phyloP scores from a whole-genome alignment of 2,113 vertebrate species.

The Copsychus sechellarum region DNA sequence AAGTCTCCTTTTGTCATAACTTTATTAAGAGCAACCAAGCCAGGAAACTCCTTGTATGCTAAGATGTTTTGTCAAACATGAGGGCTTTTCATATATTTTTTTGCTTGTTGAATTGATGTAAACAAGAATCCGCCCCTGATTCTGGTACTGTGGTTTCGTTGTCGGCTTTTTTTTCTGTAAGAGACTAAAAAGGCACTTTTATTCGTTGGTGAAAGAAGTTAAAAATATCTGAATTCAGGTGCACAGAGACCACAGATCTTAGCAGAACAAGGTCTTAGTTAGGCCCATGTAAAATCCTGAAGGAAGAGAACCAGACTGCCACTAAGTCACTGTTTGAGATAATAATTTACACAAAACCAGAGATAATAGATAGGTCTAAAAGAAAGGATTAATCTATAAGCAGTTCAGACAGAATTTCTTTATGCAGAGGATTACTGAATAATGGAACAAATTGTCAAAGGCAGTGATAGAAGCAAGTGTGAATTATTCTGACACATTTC shows the following conservation, averaged over 20 bases:
- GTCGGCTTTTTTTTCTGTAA: background rate
- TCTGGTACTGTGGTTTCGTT: background rate
- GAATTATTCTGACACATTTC: constrained; percentile 67
- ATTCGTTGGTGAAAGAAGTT: background rate
- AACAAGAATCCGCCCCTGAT: background rate
- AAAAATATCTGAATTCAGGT: background rate
- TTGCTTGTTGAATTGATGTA: background rate
- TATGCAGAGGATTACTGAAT: constrained; percentile 51
- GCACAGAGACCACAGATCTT: background rate
- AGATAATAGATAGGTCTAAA: constrained; percentile 53
- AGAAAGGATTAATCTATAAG: constrained; percentile 55
- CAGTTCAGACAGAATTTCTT: constrained; percentile 56
- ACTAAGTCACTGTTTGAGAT: constrained; percentile 7
- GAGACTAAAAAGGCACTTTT: background rate
- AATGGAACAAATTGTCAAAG: constrained; percentile 66
- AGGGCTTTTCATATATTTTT: background rate
- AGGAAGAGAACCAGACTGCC: background rate
- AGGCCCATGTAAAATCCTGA: background rate
- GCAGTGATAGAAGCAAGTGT: constrained; percentile 51
- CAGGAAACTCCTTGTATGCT: background rate
- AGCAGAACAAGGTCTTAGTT: background rate
- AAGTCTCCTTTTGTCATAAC: background rate
- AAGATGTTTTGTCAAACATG: background rate
- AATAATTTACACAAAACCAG: constrained; percentile 38
- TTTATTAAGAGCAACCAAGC: background rate